Evolutionary conservation across 2,797 vertebrate species (phyloP).

Genomic region (Podargus strigoides): DNA sequence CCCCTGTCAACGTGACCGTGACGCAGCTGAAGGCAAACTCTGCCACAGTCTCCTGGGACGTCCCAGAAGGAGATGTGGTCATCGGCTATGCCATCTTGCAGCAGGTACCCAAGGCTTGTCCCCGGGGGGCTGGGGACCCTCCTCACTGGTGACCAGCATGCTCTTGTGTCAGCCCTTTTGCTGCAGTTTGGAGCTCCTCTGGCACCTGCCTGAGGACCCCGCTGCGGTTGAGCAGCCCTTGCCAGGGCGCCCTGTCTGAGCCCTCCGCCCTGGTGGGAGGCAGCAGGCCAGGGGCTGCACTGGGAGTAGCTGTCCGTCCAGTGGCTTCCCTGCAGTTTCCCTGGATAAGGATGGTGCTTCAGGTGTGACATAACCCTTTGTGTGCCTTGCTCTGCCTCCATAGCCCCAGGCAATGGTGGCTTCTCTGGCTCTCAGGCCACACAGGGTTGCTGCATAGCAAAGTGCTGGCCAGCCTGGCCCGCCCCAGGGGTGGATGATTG

Average conservation of each 20-base stretch:
- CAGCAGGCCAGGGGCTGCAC: neutral
- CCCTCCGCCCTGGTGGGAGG: neutral
- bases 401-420: neutral
- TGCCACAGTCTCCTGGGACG: constrained; percentile 94
- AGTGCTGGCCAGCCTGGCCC: neutral
- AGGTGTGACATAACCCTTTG: neutral
- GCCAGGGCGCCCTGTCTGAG: neutral
- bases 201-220: neutral
- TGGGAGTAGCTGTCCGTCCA: neutral
- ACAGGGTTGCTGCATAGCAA: neutral
- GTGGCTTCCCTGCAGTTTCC: neutral
- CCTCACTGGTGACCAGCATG: neutral
- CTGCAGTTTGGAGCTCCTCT: neutral
- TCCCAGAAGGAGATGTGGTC: constrained; percentile 94
- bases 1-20: constrained; percentile 95
- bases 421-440: neutral
- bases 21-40: constrained; percentile 92
- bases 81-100: constrained; percentile 97
- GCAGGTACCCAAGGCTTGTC: constrained; percentile 78
- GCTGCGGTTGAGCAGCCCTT: neutral
- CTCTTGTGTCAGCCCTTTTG: neutral
- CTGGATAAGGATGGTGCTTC: neutral
- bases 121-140: neutral
- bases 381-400: neutral
- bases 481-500: neutral